Conservation (phyloP, 2,888 invertebrate genomes). For the Epsilonema sp. region DNA sequence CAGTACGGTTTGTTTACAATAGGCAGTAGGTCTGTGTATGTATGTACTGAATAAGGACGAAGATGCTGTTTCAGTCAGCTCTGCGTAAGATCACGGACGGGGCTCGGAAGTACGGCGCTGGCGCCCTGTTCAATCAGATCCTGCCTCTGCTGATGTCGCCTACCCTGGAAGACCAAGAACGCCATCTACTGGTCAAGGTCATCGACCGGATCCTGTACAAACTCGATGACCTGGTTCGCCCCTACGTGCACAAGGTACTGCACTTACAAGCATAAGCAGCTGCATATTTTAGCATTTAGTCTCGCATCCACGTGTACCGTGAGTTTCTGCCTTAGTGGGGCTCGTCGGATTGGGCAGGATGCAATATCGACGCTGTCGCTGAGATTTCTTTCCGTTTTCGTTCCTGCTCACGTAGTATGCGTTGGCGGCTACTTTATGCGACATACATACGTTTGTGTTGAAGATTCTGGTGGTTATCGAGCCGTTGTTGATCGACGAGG, state of each 20-base stretch:
- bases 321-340: too few species aligned
- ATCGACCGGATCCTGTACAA: slow-evolving; percentile 96
- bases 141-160: slow-evolving; percentile 98
- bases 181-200: slow-evolving; percentile 87
- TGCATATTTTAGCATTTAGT: background rate
- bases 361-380: background rate
- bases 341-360: too few species aligned
- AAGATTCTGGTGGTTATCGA: slow-evolving; percentile 93
- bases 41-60: too few species aligned
- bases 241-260: slow-evolving; percentile 96
- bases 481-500: slow-evolving; percentile 92
- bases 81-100: slow-evolving; percentile 94
- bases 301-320: background rate
- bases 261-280: slow-evolving; percentile 20
- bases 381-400: too few species aligned
- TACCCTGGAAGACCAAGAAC: slow-evolving; percentile 93
- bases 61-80: slow-evolving; percentile 46
- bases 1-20: too few species aligned
- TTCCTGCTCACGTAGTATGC: too few species aligned
- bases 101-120: slow-evolving; percentile 91
- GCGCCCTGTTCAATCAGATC: slow-evolving; percentile 95
- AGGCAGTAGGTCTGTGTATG: too few species aligned
- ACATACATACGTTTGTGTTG: background rate
- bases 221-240: slow-evolving; percentile 88
- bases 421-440: background rate